Evolutionary conservation across 2,888 invertebrate genomes (phyloP), one percentile per base, ranked within the genome.

Genomic region (Leptura quadrifasciata): DNA sequence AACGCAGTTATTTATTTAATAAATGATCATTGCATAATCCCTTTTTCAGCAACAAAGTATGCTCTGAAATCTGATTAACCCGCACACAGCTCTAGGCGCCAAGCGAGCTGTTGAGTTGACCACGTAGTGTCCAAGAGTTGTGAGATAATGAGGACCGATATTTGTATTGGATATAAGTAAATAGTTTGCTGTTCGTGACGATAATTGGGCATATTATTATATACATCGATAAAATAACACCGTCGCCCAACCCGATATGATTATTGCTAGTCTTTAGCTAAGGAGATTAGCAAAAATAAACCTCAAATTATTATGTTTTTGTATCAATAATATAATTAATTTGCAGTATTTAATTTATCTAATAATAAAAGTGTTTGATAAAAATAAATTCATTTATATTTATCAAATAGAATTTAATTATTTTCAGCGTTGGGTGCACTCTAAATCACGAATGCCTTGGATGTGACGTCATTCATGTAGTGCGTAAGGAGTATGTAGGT

Each of bases 111-210:
- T 21, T 47, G 17, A 12, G 21, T 47, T 52, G 39, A 39, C 63
- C 27, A 35, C 39, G 60, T 12, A 27, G 12, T 27, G 60, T 60
- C 60, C 21, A 63, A 18, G 63, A 35, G 17, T 63, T 18, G n/a
- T 20, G 52, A 65, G 65, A 65, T 65, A 65, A 78, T 78, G 75
- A 78, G 71, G 65, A 58, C 65, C 75, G 73, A 78, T 78, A 78
- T 78, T 78, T 78, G 77, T 78, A 75, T 75, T 75, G 73, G 75
- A 72, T 75, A 72, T 77, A 77, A 75, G 77, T 75, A 78, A 78
- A 78, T 73, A 78, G 58, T 75, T 47, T n/a, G 54, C 54, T 39
- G 57, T 77, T 77, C 77, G 77, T 77, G 77, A 77, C 72, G 72
- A 75, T 77, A 77, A 77, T 77, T 77, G 77, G 72, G 68, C 69